Percentiles rank a stretch among this genome's conserved stretches.
phyloP scores from a whole-genome alignment of 2,113 vertebrate species.

The Epinephelus lanceolatus region DNA sequence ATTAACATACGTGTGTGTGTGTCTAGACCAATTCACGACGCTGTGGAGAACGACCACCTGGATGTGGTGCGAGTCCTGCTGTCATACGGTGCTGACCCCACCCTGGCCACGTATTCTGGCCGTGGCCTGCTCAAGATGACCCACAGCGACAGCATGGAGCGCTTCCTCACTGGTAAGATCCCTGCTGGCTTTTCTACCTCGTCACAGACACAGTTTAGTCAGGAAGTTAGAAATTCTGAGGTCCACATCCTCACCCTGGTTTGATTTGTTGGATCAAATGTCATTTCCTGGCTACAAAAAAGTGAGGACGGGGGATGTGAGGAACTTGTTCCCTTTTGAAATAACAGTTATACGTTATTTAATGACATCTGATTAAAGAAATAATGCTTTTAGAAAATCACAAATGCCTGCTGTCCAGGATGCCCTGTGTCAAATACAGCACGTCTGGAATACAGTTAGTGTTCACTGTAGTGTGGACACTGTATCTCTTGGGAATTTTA shows the following conservation, averaged over 20 bases:
- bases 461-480: too few species aligned
- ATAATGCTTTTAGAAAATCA: too few species aligned
- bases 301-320: not conserved
- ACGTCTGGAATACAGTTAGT: too few species aligned
- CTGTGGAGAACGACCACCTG: slow-evolving; percentile 95
- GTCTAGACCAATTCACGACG: slow-evolving; percentile 92
- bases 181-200: not conserved
- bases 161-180: slow-evolving; percentile 89
- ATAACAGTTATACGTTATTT: not conserved
- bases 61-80: slow-evolving; percentile 93
- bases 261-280: not conserved
- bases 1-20: slow-evolving; percentile 2
- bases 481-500: too few species aligned
- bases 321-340: not conserved
- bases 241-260: not conserved
- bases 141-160: slow-evolving; percentile 94
- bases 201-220: not conserved
- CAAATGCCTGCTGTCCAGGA: too few species aligned
- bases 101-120: slow-evolving; percentile 94
- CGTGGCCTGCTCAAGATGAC: slow-evolving; percentile 96
- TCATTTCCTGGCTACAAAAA: not conserved
- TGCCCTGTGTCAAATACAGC: too few species aligned
- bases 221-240: not conserved
- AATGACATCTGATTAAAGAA: too few species aligned
- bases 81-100: slow-evolving; percentile 95